phyloP scores from a whole-genome alignment of 2,797 vertebrate species.

The Amphiprion clarkii region DNA sequence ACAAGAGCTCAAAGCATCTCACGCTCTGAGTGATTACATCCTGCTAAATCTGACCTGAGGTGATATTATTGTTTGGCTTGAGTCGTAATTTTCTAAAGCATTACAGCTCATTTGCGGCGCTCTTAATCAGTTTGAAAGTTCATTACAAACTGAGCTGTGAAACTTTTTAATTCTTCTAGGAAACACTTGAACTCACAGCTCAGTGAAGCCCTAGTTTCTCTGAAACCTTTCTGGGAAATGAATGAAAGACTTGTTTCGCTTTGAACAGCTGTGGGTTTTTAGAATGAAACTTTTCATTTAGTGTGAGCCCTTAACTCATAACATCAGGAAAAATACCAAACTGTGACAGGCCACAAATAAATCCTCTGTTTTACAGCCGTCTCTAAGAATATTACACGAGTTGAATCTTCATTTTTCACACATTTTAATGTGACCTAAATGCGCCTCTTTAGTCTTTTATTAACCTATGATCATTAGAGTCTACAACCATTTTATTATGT shows the following conservation, averaged over 20 bases:
- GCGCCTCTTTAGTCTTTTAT: no score
- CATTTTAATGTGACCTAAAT: no score
- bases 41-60: not conserved
- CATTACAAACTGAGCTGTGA: not conserved
- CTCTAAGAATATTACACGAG: no score
- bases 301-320: not conserved
- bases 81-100: not conserved
- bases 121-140: slow-evolving; percentile 16
- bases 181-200: not conserved
- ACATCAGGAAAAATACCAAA: not conserved
- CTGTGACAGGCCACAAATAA: not conserved
- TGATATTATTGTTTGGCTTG: not conserved
- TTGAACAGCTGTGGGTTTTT: not conserved
- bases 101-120: not conserved
- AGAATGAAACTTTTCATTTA: not conserved
- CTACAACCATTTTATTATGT: no score
- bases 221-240: not conserved
- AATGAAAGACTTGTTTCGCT: not conserved
- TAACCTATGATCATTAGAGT: no score
- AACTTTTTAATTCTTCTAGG: not conserved
- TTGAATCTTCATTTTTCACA: no score
- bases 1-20: not conserved
- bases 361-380: no score
- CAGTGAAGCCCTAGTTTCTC: not conserved
- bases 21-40: not conserved